Percentiles rank a stretch among this genome's conserved stretches.
These are phyloP conservation scores for Cancer borealis DNA, from an alignment of 2,888 invertebrate genomes.

Conservation along the genomic window DNA sequence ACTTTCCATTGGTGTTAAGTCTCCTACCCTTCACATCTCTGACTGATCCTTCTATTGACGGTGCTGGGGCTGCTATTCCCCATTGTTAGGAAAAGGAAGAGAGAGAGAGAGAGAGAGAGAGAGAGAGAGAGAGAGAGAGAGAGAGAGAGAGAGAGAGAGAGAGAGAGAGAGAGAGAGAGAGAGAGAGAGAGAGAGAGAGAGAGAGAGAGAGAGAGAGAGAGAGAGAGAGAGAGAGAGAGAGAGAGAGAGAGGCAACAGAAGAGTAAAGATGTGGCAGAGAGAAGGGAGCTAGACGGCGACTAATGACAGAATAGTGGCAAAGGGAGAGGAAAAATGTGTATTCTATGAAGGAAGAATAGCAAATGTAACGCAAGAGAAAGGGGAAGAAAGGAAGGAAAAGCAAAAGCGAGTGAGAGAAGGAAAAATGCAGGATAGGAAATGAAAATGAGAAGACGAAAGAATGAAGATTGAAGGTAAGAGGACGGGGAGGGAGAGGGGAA, in stretches of 20 bases:
- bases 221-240: not conserved
- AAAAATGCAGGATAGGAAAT: not conserved
- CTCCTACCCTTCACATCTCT: too few relatives aligned
- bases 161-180: constrained; percentile 49
- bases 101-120: not conserved
- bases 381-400: not conserved
- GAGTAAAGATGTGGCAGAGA: not conserved
- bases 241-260: too few relatives aligned
- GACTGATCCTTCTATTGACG: too few relatives aligned
- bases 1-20: too few relatives aligned
- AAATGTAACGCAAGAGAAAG: not conserved
- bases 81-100: too few relatives aligned
- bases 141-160: constrained; percentile 47
- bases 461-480: not conserved
- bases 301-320: not conserved
- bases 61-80: too few relatives aligned
- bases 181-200: constrained; percentile 48
- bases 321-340: not conserved
- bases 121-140: constrained; percentile 36
- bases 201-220: not conserved
- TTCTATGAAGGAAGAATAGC: not conserved
- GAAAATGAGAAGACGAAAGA: not conserved
- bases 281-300: not conserved
- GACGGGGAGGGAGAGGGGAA: not conserved
- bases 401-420: not conserved